Conservation (phyloP, 2,888 invertebrate species). For the Lycaena phlaeas region DNA sequence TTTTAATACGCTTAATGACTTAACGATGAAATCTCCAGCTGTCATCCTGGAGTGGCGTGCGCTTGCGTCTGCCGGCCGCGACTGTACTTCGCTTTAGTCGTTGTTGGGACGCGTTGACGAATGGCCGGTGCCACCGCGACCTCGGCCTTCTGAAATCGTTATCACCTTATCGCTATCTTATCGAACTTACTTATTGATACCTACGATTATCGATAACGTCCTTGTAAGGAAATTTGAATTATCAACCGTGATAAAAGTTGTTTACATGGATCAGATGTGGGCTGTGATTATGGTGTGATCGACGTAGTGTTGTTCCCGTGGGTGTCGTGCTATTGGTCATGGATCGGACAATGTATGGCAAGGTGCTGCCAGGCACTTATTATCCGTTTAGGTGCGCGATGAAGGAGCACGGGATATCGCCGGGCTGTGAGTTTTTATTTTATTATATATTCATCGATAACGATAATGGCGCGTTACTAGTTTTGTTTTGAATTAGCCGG, state of each 20-base stretch:
- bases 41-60: constrained; percentile 45
- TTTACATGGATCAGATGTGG: constrained; percentile 46
- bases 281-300: constrained; percentile 64
- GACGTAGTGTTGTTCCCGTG: constrained; percentile 49
- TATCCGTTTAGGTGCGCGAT: constrained; percentile 89
- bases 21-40: constrained; percentile 40
- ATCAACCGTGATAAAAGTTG: constrained; percentile 12
- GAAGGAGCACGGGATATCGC: constrained; percentile 85
- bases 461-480: too few species aligned
- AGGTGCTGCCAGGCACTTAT: constrained; percentile 87
- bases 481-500: too few species aligned
- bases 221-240: constrained; percentile 24
- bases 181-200: constrained; percentile 42
- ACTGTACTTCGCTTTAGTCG: constrained; percentile 50
- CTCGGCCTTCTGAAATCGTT: constrained; percentile 54
- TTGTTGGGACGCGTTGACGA: constrained; percentile 62
- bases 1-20: not conserved
- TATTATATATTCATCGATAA: constrained; percentile 17
- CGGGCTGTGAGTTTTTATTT: constrained; percentile 84
- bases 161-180: constrained; percentile 43
- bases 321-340: constrained; percentile 73
- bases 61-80: constrained; percentile 42
- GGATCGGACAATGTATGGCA: constrained; percentile 94
- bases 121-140: constrained; percentile 46
- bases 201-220: constrained; percentile 26